Evolutionary conservation across 1,140 invertebrate genomes (phyloP).

Genomic region (Stegodyphus dumicola): DNA sequence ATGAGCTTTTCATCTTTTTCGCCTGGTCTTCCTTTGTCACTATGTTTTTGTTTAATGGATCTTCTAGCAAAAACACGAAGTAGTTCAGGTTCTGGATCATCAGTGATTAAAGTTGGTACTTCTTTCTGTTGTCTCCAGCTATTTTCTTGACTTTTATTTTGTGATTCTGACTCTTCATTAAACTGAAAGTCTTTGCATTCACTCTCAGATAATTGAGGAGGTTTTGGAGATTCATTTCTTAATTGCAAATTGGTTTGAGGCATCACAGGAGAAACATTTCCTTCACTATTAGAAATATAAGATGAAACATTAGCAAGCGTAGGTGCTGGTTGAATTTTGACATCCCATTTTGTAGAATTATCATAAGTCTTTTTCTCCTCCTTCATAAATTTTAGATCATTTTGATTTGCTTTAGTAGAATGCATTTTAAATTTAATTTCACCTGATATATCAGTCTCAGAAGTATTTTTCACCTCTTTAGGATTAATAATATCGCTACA

Average conservation of each 20-base stretch:
- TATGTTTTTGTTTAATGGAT: slow-evolving; percentile 78
- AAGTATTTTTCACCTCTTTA: slow-evolving; percentile 18
- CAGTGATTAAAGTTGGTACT: slow-evolving; percentile 62
- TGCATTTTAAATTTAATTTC: slow-evolving; percentile 27
- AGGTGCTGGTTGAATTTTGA: slow-evolving; percentile 46
- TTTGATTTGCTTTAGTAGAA: slow-evolving; percentile 23
- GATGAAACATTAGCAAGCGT: background rate
- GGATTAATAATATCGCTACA: background rate
- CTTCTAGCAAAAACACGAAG: slow-evolving; percentile 83
- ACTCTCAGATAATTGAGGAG: slow-evolving; percentile 17
- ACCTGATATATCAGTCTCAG: background rate
- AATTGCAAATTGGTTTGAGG: background rate
- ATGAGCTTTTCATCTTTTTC: slow-evolving; percentile 63
- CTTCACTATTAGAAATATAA: slow-evolving; percentile 1
- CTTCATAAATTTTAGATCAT: slow-evolving; percentile 16
- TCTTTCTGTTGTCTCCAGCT: slow-evolving; percentile 13
- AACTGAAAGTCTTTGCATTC: slow-evolving; percentile 7
- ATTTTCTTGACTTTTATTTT: slow-evolving; percentile 16
- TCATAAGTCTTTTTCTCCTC: slow-evolving; percentile 33
- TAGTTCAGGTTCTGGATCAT: slow-evolving; percentile 78
- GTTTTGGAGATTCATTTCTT: slow-evolving; percentile 3
- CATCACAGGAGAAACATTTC: background rate
- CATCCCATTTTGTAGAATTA: slow-evolving; percentile 41
- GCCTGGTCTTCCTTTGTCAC: slow-evolving; percentile 72
- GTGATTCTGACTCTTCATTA: background rate